A percentile compares a stretch with the other conserved stretches of the same genome.
Evolutionary conservation across 2,113 vertebrate genomes (phyloP).

Genomic region (Rousettus leschenaultii): DNA sequence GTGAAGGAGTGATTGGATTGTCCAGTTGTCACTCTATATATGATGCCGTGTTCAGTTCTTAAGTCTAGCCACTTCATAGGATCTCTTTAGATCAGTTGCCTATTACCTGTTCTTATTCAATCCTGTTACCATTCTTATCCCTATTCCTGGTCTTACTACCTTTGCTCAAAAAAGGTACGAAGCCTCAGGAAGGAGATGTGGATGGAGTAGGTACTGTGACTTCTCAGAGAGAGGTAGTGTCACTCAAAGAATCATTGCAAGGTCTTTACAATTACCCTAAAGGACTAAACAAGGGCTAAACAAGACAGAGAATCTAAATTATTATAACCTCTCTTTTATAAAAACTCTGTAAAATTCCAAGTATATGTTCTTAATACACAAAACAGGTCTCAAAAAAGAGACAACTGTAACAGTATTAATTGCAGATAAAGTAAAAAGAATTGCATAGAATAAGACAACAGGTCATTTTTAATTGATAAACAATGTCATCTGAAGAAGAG

Average conservation of each 20-base stretch:
- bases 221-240: not conserved
- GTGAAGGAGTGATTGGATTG: not conserved
- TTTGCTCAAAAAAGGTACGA: not conserved
- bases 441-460: not conserved
- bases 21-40: not conserved
- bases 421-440: slow-evolving; percentile 10
- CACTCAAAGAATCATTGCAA: not conserved
- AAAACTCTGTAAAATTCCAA: not conserved
- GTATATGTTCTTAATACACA: not conserved
- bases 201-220: not conserved
- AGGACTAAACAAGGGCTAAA: not conserved
- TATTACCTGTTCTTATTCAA: not conserved
- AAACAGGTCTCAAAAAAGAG: not conserved
- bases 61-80: not conserved
- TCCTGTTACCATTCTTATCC: not conserved
- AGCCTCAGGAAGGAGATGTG: not conserved
- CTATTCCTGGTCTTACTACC: not conserved
- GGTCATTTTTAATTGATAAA: not conserved
- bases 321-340: not conserved
- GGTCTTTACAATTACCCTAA: not conserved
- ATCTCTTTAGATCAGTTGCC: not conserved
- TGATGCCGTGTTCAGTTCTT: not conserved
- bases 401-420: not conserved
- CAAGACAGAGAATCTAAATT: not conserved
- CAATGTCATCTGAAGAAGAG: not conserved